Conservation (phyloP, 2,113 vertebrate genomes). For the Gymnocephalus cernua region DNA sequence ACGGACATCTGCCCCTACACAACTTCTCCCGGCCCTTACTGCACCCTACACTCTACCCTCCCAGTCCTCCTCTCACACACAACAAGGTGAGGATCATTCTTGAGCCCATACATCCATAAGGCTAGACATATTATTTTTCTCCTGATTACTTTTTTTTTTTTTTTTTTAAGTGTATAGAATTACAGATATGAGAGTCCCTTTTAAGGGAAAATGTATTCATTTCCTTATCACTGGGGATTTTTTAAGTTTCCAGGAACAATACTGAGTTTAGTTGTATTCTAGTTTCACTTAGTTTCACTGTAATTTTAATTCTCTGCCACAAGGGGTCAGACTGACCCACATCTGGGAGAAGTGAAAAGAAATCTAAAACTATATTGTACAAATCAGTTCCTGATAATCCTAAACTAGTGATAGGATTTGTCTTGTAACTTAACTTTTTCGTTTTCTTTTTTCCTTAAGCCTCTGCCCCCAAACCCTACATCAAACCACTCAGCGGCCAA, state of each 20-base stretch:
- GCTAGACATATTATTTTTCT: not conserved
- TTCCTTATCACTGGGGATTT: conserved; percentile 58
- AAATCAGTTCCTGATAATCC: conserved; percentile 10
- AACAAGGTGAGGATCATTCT: conserved; percentile 89
- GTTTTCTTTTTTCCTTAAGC: conserved; percentile 80
- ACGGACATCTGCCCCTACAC: conserved; percentile 95
- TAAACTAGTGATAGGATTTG: conserved; percentile 3
- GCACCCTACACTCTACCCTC: conserved; percentile 92
- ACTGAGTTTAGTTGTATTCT: conserved; percentile 33
- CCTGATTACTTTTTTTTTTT: not conserved
- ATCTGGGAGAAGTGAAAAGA: not conserved
- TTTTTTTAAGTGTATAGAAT: not conserved
- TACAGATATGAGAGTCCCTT: not conserved
- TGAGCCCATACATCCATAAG: not conserved
- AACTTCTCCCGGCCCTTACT: conserved; percentile 93
- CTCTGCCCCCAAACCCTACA: conserved; percentile 90
- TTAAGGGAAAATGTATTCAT: conserved; percentile 47
- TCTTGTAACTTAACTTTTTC: not conserved
- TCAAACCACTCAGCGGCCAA: conserved; percentile 92
- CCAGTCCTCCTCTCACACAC: conserved; percentile 94
- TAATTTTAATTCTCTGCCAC: conserved; percentile 55
- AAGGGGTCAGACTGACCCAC: conserved; percentile 58
- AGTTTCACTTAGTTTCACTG: conserved; percentile 52
- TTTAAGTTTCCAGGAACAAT: conserved; percentile 64
- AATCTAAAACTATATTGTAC: not conserved